Evolutionary conservation across 2,797 vertebrate genomes (phyloP), one percentile per base, ranked within the genome.

Genomic region (Clarias laeviceps): DNA sequence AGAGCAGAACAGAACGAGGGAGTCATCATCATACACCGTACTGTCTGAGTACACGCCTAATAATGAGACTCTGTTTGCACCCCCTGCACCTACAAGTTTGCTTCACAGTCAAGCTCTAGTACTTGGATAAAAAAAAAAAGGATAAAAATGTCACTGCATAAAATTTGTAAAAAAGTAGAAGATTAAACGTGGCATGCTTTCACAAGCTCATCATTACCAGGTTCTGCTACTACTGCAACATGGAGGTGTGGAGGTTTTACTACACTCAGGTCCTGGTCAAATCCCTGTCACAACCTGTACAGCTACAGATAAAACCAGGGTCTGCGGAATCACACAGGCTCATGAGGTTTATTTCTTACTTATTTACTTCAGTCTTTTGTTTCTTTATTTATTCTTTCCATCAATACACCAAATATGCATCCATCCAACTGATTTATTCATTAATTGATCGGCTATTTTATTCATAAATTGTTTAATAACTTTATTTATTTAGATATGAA

Each of bases 1-100:
- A 61, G 77, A 82, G 68, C 6, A 79, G 79, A 88, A 74, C 6
- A 79, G 79, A 88, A 74, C 82, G 1, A 61, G 22, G 45, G n/a
- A 56, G 32, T 32, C 6, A 85, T 82, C 15, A 40, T 45, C 32
- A 65, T 57, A 54, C 66, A 34, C 40, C 68, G 9, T 4, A 34
- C 40, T 40, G 22, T 7, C 29, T 0, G n/a, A 17, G 34, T 73
- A 80, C 37, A 17, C 2, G 7, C 2, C 7, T 50, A n/a, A 37
- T 57, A 34, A 2, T 12, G 68, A 57, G 29, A 34, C 34, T 74
- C 27, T 0, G 0, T 27, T 15, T 37, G 45, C 45, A 50, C 45
- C 45, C 11, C 8, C 1, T 45, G 40, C 40, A 40, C 40, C 45
- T 34, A 40, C 56, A 76, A 56, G 50, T 40, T 24, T 24, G 20